Evolutionary conservation across 2,113 vertebrate genomes (phyloP), one percentile per base, ranked within the genome.

Genomic region (Picathartes gymnocephalus): DNA sequence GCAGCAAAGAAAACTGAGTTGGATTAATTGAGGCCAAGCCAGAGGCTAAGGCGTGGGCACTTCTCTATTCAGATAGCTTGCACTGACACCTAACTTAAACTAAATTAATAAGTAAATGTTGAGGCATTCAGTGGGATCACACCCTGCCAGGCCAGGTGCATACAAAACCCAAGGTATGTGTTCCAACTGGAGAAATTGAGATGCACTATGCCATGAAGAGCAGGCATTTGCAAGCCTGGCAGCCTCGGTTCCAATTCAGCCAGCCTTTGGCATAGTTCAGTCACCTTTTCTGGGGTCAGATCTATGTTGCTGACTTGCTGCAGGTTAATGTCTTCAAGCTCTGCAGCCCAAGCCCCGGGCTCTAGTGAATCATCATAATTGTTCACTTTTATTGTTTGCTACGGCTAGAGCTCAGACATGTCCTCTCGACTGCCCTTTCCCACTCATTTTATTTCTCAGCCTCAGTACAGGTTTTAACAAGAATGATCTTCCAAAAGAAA

Each of bases 401-500:
- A 19, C 23, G 64, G 68, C 64, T 71, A 18, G 15, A 86, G 72
- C 86, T 92, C 72, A 76, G 82, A 57, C 40, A 27, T 19, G 20
- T 86, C 72, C 80, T 64, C 56, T 93, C 77, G 39, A 11, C 57
- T 81, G 69, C 60, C 76, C 86, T 74, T 90, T 90, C 50, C 44
- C 60, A 94, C 21, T 84, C 69, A 31, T 61, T 91, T 74, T 90
- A 83, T 61, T 81, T 91, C 15, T 14, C 65, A 95, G 47, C 73
- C 65, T 94, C 39, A 21, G 20, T 44, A 79, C n/a, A 76, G 23
- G 22, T 30, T 90, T 88, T 69, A 94, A 90, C 42, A 90, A 71
- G 88, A 92, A 79, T 31, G 33, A 91, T 82, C 86, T 86, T 94
- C 83, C 62, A 71, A 85, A 57, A 79, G 54, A 90, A 86, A 95